Evolutionary conservation across 1,140 invertebrate species (phyloP), one percentile per base, ranked within the genome.

Genomic region (Brachionus sp.): DNA sequence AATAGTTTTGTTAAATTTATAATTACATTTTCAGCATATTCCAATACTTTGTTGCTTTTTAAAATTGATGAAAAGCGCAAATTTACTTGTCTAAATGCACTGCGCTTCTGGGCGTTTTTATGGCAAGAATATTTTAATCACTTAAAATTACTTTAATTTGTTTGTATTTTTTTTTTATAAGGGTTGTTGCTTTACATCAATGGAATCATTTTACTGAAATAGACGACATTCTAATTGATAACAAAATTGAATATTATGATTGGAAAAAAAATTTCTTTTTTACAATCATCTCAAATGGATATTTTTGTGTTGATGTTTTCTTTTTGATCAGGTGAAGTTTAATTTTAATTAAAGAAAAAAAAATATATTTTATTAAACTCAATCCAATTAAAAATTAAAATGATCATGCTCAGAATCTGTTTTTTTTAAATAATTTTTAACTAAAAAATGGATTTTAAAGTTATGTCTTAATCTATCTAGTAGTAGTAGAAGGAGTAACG

Each of bases 271-370:
- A n/a, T 19, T 70, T 70, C 16, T 39, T 70, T 9, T 70, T 70
- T n/a, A 70, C 66, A n/a, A 37, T 70, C 2, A 37, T 70, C 7
- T 70, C 66, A n/a, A 70, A 70, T 70, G 66, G 66, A 70, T 70
- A 39, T n/a, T 70, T 70, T 70, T 70, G 66, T 70, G 66, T 70
- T 16, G 66, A 70, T 16, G 13, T 70, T 0, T 70, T 70, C 16
- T 70, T 70, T 70, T 16, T 70, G 39, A 70, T 70, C 12, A 70
- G 66, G 66, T n/a, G n/a, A n/a, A n/a, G n/a, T n/a, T n/a, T n/a
- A n/a, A n/a, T n/a, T n/a, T n/a, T n/a, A n/a, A n/a, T n/a, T n/a
- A n/a, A n/a, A n/a, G n/a, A n/a, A n/a, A n/a, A n/a, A n/a, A n/a
- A n/a, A n/a, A n/a, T n/a, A n/a, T n/a, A n/a, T n/a, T n/a, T n/a